Evolutionary conservation across 1,140 invertebrate genomes (phyloP), one percentile per base, ranked within the genome.

Genomic region (Arctopsyche grandis): DNA sequence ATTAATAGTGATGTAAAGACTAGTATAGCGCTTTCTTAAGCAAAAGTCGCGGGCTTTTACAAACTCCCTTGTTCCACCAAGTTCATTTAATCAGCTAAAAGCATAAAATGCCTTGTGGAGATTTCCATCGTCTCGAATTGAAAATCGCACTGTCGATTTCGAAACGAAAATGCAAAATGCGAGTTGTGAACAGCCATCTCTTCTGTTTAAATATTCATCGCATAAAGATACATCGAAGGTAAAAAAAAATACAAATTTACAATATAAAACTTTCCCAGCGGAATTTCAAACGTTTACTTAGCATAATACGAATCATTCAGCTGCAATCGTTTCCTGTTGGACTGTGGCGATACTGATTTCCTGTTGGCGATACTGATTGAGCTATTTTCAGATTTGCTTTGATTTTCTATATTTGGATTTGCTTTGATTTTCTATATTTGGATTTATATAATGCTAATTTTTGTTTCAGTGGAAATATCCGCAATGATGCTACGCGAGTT

Each of bases 401-500:
- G n/a, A n/a, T n/a, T n/a, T n/a, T n/a, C n/a, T n/a, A n/a, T n/a
- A n/a, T n/a, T n/a, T n/a, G n/a, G n/a, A n/a, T n/a, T 7, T 7
- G 29, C 1, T 38, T 38, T 38, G 29, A 38, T 38, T 38, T 38
- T 38, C n/a, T n/a, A n/a, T n/a, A n/a, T n/a, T n/a, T n/a, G n/a
- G 7, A 38, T 38, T 38, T 38, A 38, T 38, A 7, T 4, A 38
- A n/a, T n/a, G n/a, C n/a, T n/a, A n/a, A 38, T 38, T 38, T 66
- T 66, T 52, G 38, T 78, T 66, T 22, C 76, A 71, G 21, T 56
- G 71, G 77, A 70, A 21, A 77, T 80, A 12, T 76, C 73, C 14
- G 80, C 79, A 66, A 84, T 90, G 79, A 86, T 86, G 79, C 86
- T 90, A 84, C 86, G 87, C 83, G 84, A 87, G 52, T 84, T 91